A percentile compares a stretch with the other conserved stretches of the same genome.
Evolutionary conservation across 1,140 invertebrate genomes (phyloP).

Genomic region (Leptonema lineaticorne): DNA sequence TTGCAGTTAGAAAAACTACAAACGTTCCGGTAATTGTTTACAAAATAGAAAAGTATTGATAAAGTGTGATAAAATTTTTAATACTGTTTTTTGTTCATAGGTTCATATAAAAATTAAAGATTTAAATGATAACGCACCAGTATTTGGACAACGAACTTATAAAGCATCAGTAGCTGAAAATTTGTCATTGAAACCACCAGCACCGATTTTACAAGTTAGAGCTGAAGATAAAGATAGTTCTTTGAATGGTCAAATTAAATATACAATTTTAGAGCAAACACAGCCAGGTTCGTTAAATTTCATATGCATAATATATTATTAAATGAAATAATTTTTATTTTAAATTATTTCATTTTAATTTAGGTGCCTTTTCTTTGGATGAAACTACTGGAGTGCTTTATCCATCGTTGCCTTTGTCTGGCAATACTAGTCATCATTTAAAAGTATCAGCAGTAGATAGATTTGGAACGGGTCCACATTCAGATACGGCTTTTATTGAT

Average conservation of each 20-base stretch:
- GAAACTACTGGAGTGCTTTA: slow-evolving; percentile 74
- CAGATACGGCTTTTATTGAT: slow-evolving; percentile 71
- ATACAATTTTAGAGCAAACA: slow-evolving; percentile 64
- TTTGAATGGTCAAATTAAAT: slow-evolving; percentile 72
- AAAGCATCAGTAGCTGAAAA: slow-evolving; percentile 81
- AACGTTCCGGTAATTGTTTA: slow-evolving; percentile 66
- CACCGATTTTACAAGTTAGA: slow-evolving; percentile 74
- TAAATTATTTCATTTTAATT: neutral
- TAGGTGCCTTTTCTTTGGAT: slow-evolving; percentile 73
- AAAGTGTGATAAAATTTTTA: neutral
- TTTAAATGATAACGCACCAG: slow-evolving; percentile 81
- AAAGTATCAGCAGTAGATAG: slow-evolving; percentile 74
- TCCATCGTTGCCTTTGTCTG: slow-evolving; percentile 68
- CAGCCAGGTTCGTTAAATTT: slow-evolving; percentile 49
- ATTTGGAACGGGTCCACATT: slow-evolving; percentile 64
- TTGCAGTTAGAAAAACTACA: slow-evolving; percentile 64
- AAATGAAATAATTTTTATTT: neutral
- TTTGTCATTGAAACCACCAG: slow-evolving; percentile 71
- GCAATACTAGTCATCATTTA: slow-evolving; percentile 64
- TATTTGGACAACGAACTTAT: slow-evolving; percentile 73
- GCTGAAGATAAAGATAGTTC: slow-evolving; percentile 80
- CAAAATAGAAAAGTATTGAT: neutral
- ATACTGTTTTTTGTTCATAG: slow-evolving; percentile 44
- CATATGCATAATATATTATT: neutral
- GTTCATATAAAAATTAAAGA: slow-evolving; percentile 78